Evolutionary conservation across 2,888 invertebrate genomes (phyloP), one percentile per base, ranked within the genome.

Genomic region (Heterodera filipjevi): DNA sequence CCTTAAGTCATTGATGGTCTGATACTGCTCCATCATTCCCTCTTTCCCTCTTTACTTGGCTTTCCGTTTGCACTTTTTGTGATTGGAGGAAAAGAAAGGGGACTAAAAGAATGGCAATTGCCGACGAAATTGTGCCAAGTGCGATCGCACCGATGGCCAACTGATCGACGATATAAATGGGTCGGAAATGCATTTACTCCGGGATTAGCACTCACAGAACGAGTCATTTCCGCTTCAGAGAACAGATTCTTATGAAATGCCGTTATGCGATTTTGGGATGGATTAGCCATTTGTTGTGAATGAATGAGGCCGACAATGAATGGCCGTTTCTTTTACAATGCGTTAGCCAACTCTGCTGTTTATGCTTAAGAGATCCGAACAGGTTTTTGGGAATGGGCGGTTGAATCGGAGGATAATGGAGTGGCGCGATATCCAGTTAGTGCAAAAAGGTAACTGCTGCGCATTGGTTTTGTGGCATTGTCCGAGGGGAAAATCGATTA

Each of bases 41-140:
- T 64, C 64, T 44, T n/a, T 10, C n/a, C 64, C 59, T 22, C 64
- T 59, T 19, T 19, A 64, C 75, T 75, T 75, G 46, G 39, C 66
- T 46, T 27, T 53, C 75, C 2, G 33, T 66, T 35, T 75, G 64
- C 3, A 68, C 44, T 53, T 49, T 33, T 32, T 79, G 79, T 22
- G 71, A 59, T 49, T 76, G 68, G n/a, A 79, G 27, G 66, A 79
- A 78, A 12, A 79, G 19, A 33, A 79, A 46, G 32, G 79, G 79
- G 0, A 79, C 66, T 22, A 53, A 33, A 44, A 79, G 33, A 44
- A 79, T 49, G 30, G 77, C 77, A 32, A 44, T 30, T 19, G 33
- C 53, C 35, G 78, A 39, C 14, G 77, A 79, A 16, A 78, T 64
- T 32, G 79, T 66, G 53, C 79, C 77, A 12, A 79, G 44, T 32